A percentile compares a stretch with the other conserved stretches of the same genome.
Conservation (phyloP, 2,888 invertebrate genomes). For the Cryptocephalus moraei region DNA sequence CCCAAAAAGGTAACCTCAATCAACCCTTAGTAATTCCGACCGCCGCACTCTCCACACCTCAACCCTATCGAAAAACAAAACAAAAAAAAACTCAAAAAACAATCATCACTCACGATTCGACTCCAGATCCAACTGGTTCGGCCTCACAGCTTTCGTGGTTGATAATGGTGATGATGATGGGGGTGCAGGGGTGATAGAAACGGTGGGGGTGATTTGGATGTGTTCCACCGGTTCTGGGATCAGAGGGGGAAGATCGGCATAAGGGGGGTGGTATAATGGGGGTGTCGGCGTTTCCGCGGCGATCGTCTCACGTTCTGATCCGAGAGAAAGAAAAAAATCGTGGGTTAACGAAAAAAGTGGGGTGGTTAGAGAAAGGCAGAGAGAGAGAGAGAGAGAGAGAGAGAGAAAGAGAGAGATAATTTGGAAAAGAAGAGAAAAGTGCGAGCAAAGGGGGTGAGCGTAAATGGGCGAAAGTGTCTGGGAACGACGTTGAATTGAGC, state of each 20-base stretch:
- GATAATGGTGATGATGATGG: slow-evolving; percentile 6
- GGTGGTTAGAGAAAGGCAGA: no score
- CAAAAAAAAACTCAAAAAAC: no score
- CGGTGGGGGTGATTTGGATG: slow-evolving; percentile 44
- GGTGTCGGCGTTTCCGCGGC: not conserved
- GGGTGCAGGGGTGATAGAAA: slow-evolving; percentile 32
- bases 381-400: no score
- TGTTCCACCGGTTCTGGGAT: slow-evolving; percentile 41
- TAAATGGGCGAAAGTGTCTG: no score
- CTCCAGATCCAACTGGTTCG: slow-evolving; percentile 32
- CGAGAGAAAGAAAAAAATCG: not conserved
- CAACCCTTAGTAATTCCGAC: no score
- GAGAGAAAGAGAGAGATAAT: no score
- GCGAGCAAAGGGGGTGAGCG: not conserved
- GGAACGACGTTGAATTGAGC: no score
- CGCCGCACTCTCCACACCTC: no score
- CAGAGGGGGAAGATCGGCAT: slow-evolving; percentile 37
- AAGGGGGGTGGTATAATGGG: slow-evolving; percentile 21
- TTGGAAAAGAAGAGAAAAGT: not conserved
- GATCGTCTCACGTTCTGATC: not conserved
- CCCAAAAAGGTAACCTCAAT: no score
- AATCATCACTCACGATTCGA: no score
- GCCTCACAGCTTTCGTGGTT: slow-evolving; percentile 25
- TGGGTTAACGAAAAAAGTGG: no score
- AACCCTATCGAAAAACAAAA: no score